Percentiles rank a stretch among this genome's conserved stretches.
Evolutionary conservation across 2,888 invertebrate species (phyloP).

Genomic region (Hypomecis punctinalis): DNA sequence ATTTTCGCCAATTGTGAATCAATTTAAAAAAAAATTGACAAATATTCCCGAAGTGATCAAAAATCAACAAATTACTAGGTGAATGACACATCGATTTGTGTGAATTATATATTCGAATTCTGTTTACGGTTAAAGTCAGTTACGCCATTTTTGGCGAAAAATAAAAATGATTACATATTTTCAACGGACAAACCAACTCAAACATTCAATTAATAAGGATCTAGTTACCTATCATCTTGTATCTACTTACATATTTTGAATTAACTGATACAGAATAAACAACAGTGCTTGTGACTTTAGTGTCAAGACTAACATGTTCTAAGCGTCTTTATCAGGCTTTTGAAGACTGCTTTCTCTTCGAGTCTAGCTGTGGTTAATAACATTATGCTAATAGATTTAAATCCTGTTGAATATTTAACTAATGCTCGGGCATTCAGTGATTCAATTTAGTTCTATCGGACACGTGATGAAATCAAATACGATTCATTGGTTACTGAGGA

Average conservation of each 20-base stretch:
- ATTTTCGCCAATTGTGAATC: no score
- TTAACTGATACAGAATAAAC: constrained; percentile 2
- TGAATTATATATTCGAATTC: no score
- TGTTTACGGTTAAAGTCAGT: no score
- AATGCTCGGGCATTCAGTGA: not conserved
- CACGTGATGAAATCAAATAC: not conserved
- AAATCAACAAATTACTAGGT: no score
- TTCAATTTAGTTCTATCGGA: not conserved
- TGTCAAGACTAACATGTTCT: constrained; percentile 32
- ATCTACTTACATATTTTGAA: not conserved
- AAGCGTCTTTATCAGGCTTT: not conserved
- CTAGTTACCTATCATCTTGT: not conserved
- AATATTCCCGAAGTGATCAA: no score
- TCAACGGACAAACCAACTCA: no score
- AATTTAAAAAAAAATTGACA: no score
- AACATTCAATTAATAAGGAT: not conserved
- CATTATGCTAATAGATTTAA: constrained; percentile 11
- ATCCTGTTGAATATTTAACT: constrained; percentile 15
- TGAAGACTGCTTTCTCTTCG: constrained; percentile 21
- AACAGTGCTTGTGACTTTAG: constrained; percentile 1
- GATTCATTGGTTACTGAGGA: no score
- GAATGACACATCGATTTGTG: no score
- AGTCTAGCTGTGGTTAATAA: constrained; percentile 1
- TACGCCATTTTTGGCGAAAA: no score
- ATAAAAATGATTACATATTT: no score